A percentile compares a stretch with the other conserved stretches of the same genome.
Evolutionary conservation across 1,140 invertebrate species (phyloP).

Genomic region (Heliothis virescens): DNA sequence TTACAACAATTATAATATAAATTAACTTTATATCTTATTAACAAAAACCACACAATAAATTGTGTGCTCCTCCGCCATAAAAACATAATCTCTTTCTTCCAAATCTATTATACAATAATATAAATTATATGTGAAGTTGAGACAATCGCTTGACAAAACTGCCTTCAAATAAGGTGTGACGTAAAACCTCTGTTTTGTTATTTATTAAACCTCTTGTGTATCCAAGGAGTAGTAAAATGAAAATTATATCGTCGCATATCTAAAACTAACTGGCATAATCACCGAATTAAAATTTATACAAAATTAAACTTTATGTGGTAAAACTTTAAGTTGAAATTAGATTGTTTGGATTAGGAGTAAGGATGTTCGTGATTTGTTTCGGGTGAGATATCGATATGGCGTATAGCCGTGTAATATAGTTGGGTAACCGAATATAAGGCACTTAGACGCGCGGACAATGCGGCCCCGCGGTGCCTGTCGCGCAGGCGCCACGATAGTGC

Average conservation of each 20-base stretch:
- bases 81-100: slow-evolving; percentile 26
- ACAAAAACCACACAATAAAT: slow-evolving; percentile 68
- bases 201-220: slow-evolving; percentile 78
- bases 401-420: slow-evolving; percentile 79
- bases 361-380: slow-evolving; percentile 56
- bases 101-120: slow-evolving; percentile 60
- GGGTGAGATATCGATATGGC: slow-evolving; percentile 72
- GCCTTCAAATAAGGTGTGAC: slow-evolving; percentile 80
- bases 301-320: slow-evolving; percentile 49
- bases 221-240: slow-evolving; percentile 80
- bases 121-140: slow-evolving; percentile 63
- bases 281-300: not conserved
- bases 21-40: slow-evolving; percentile 64
- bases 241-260: slow-evolving; percentile 75
- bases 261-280: slow-evolving; percentile 29
- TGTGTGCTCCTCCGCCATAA: slow-evolving; percentile 10
- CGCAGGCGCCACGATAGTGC: slow-evolving; percentile 76
- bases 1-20: slow-evolving; percentile 30
- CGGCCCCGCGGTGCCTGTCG: slow-evolving; percentile 74
- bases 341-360: slow-evolving; percentile 45
- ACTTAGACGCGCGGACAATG: slow-evolving; percentile 80
- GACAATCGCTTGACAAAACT: slow-evolving; percentile 73
- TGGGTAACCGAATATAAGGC: slow-evolving; percentile 84
- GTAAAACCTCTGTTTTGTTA: slow-evolving; percentile 77
- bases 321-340: slow-evolving; percentile 50